These are phyloP conservation scores for Amblyornis subalaris DNA, from an alignment of 2,113 vertebrate species.

Conservation along the genomic window DNA sequence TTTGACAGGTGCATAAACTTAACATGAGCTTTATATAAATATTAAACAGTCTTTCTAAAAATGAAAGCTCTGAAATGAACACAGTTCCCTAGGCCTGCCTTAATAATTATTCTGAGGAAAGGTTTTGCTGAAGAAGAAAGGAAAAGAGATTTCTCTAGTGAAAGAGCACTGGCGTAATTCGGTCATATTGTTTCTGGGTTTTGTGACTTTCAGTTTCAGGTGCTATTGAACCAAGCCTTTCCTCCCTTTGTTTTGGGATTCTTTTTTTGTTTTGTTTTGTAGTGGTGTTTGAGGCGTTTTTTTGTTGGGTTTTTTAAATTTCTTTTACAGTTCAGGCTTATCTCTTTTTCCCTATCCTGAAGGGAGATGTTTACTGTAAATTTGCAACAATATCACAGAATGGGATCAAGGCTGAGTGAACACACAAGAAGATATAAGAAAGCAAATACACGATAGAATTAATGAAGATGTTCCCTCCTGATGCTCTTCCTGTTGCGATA, in stretches of 20 bases:
- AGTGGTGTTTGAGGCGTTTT: neutral
- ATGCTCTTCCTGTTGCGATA: neutral
- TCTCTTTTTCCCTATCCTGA: neutral
- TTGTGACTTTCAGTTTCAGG: neutral
- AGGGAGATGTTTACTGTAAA: conserved; percentile 2
- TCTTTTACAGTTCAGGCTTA: neutral
- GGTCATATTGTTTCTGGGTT: neutral
- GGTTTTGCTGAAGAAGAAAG: conserved; percentile 20
- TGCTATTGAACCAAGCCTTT: neutral
- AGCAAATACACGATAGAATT: neutral
- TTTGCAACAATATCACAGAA: neutral
- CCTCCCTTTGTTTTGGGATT: neutral
- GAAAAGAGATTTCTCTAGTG: conserved; percentile 2
- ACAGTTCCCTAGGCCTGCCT: conserved; percentile 24
- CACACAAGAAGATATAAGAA: conserved; percentile 2
- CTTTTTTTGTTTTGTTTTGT: neutral
- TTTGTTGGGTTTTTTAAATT: neutral
- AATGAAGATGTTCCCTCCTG: neutral
- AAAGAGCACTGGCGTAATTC: conserved; percentile 1
- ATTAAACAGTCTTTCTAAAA: conserved; percentile 69
- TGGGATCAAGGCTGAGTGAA: neutral
- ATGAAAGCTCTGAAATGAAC: conserved; percentile 60
- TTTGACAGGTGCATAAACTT: conserved; percentile 71
- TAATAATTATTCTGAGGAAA: conserved; percentile 44
- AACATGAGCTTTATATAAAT: conserved; percentile 69